Evolutionary conservation across 2,113 vertebrate genomes (phyloP).

Genomic region (Pipra filicauda): DNA sequence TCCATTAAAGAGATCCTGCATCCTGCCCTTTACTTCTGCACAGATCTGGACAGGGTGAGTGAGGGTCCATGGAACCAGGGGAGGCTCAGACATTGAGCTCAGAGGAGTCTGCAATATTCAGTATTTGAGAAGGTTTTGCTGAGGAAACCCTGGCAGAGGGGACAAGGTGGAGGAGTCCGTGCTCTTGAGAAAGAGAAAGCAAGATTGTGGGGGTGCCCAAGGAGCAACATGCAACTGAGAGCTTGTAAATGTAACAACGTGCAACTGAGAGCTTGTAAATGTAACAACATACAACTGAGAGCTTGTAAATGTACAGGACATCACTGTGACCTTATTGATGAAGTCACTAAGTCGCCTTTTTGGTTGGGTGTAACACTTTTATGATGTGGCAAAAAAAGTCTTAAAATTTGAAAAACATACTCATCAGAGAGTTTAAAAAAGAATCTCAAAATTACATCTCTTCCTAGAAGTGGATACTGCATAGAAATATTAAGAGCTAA

Average conservation of each 20-base stretch:
- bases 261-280: background rate
- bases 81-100: background rate
- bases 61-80: accelerated
- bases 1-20: background rate
- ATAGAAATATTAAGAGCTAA: background rate
- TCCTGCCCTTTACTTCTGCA: background rate
- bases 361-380: background rate
- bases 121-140: background rate
- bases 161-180: accelerated
- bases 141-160: background rate
- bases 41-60: background rate
- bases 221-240: too few species aligned
- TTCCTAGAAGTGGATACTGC: background rate
- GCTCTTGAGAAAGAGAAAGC: background rate
- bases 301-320: accelerated
- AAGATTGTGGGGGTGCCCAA: accelerated
- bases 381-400: background rate
- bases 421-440: background rate
- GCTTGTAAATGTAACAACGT: background rate
- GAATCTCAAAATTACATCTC: background rate
- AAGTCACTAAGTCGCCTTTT: background rate
- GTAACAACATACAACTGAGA: too few species aligned
- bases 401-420: background rate
- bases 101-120: background rate
- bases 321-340: background rate